A percentile compares a stretch with the other conserved stretches of the same genome.
Evolutionary conservation across 92 coral and sea anemone species (phyloP).

Genomic region (Nematostella vectensis): DNA sequence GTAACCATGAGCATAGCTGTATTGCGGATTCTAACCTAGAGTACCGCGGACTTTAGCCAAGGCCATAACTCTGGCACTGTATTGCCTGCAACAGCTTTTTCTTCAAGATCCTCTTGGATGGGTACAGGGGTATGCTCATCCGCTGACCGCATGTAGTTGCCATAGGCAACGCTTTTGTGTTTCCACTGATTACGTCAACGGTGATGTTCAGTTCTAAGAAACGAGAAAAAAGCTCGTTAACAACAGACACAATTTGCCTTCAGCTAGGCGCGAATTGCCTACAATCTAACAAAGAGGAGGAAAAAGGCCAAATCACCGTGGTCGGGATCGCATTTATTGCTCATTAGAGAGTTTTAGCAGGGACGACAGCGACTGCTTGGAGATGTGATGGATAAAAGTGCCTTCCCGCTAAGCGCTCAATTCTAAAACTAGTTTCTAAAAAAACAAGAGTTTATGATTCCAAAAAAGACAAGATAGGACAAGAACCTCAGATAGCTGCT

Average conservation of each 20-base stretch:
- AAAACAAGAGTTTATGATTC: no score
- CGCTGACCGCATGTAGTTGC: slow-evolving; percentile 98
- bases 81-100: slow-evolving; percentile 83
- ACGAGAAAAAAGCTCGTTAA: background rate
- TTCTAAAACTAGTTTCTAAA: no score
- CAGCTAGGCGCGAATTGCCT: no score
- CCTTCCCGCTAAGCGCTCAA: no score
- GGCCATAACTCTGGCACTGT: slow-evolving; percentile 87
- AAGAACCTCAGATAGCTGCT: no score
- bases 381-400: no score
- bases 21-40: background rate
- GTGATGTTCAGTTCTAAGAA: slow-evolving; percentile 71
- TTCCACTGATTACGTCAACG: slow-evolving; percentile 85
- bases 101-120: slow-evolving; percentile 73
- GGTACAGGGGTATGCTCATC: slow-evolving; percentile 88
- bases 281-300: background rate
- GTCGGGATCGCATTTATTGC: no score
- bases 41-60: slow-evolving; percentile 40
- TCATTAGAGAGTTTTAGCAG: no score
- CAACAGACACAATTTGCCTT: background rate
- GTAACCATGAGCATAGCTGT: no score
- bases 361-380: no score
- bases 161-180: slow-evolving; percentile 92
- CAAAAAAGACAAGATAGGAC: no score
- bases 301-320: background rate